Evolutionary conservation across 53 echinoderm and acorn worm species (phyloP), one percentile per base, ranked within the genome.

Genomic region (Arbacia lixula): DNA sequence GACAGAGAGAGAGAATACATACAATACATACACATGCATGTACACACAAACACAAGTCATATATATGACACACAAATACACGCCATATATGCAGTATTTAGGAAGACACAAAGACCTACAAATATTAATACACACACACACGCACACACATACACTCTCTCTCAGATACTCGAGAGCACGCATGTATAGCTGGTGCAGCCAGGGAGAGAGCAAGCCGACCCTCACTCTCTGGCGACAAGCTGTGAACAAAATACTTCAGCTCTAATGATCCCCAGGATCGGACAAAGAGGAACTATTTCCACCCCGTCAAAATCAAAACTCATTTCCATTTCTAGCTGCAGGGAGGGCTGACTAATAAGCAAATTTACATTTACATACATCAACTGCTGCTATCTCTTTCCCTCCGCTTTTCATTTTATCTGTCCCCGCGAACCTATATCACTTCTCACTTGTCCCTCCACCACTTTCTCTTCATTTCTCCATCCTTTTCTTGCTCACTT

Each of bases 341-440:
- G 77, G 77, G 77, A 26, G 77, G 77, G 56, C 77, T 77, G 77
- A 77, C 57, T 77, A 77, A 77, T 77, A 77, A 77, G 77, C 58
- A 24, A 74, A 74, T 33, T 74, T 74, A n/a, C 53, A 74, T 74
- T 74, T 74, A 74, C 74, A 74, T 74, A 74, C 37, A 56, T 77
- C 77, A 77, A 77, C 56, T 57, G 39, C 58, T 56, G 74, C 53
- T 43, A n/a, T n/a, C n/a, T n/a, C n/a, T n/a, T n/a, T 46, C 46
- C 46, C 46, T 14, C 8, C 14, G 8, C 46, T 14, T 46, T 14
- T 46, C 6, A n/a, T n/a, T n/a, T n/a, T n/a, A n/a, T n/a, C n/a
- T n/a, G n/a, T n/a, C n/a, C n/a, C n/a, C n/a, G n/a, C n/a, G n/a
- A n/a, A n/a, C n/a, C n/a, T n/a, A n/a, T n/a, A n/a, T n/a, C n/a